Base-by-base conservation (phyloP, 1,140 invertebrate species). In the Psilanteris sp. region DNA sequence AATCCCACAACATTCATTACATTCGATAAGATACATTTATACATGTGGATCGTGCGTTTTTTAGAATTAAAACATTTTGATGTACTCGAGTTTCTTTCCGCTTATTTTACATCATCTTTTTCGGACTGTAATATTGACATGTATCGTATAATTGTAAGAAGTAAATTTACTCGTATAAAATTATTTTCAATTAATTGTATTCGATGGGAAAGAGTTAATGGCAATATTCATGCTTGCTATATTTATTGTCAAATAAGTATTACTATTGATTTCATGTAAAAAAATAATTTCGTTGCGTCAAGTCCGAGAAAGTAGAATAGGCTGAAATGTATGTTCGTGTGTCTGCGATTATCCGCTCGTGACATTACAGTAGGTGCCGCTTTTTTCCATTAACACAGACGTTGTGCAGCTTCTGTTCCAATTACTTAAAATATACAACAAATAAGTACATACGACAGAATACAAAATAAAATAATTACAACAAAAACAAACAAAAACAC, bases 261-360 rank as follows among this genome's bases (percentile, higher is more conserved):
- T n/a, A n/a, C n/a, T n/a, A n/a, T n/a, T n/a, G n/a, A n/a, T n/a
- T n/a, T n/a, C n/a, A n/a, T n/a, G n/a, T n/a, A n/a, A n/a, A n/a
- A n/a, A n/a, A n/a, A n/a, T n/a, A n/a, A n/a, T n/a, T n/a, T n/a
- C 13, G 41, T 44, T 67, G 29, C 22, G 20, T 24, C 1, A n/a
- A 36, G 52, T 44, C 67, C 70, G 66, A 66, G 59, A 66, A 34
- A 54, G 59, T 79, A 46, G 62, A 77, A 50, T 37, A 59, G 70
- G 62, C 72, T 75, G 77, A 75, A 72, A 74, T 70, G 77, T 79
- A 80, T 80, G 79, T 77, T 61, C 79, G 52, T 57, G 55, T 76
- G 73, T 64, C 67, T 67, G 50, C 36, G 48, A 71, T 57, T 62
- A 64, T 76, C 52, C 59, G 44, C 55, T 66, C 52, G 64, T 39